A percentile compares a stretch with the other conserved stretches of the same genome.
Evolutionary conservation across 2,113 vertebrate genomes (phyloP).

Genomic region (Poeciliopsis retropinna): DNA sequence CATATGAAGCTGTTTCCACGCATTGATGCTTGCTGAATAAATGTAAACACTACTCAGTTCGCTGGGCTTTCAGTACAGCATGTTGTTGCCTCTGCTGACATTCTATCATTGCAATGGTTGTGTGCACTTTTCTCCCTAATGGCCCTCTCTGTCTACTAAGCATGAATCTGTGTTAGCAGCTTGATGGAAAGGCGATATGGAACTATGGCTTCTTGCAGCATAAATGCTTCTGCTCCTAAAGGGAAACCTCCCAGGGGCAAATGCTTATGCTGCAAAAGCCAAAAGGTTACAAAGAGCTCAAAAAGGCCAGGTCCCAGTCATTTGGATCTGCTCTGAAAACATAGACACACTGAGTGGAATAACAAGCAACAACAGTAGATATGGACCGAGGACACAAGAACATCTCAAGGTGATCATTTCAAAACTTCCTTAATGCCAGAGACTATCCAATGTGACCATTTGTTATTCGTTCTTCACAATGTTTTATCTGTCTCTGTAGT

Average conservation of each 20-base stretch:
- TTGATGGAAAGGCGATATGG: slow-evolving; percentile 34
- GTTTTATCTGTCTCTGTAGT: slow-evolving; percentile 59
- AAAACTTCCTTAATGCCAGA: slow-evolving; percentile 35
- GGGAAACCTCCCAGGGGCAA: slow-evolving; percentile 15
- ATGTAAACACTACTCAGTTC: slow-evolving; percentile 40
- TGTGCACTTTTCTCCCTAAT: slow-evolving; percentile 12
- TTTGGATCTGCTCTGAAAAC: slow-evolving; percentile 14
- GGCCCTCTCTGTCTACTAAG: slow-evolving; percentile 8
- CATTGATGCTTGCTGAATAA: slow-evolving; percentile 28
- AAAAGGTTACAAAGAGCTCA: slow-evolving; percentile 20
- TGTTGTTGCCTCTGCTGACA: slow-evolving; percentile 35
- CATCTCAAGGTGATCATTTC: slow-evolving; percentile 9
- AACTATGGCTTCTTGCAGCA: slow-evolving; percentile 17
- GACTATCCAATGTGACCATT: slow-evolving; percentile 44
- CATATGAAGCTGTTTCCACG: not conserved
- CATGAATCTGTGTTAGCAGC: slow-evolving; percentile 37
- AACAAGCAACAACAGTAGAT: slow-evolving; percentile 5
- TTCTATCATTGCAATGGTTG: slow-evolving; percentile 23
- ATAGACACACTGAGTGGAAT: slow-evolving; percentile 3
- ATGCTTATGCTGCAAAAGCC: slow-evolving; percentile 23
- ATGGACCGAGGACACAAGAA: not conserved
- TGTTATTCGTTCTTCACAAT: slow-evolving; percentile 51
- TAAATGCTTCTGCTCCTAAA: slow-evolving; percentile 22
- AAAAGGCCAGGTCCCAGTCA: not conserved
- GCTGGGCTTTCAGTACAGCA: slow-evolving; percentile 14